Evolutionary conservation across 2,113 vertebrate genomes (phyloP), one percentile per base, ranked within the genome.

Genomic region (Ictalurus punctatus): DNA sequence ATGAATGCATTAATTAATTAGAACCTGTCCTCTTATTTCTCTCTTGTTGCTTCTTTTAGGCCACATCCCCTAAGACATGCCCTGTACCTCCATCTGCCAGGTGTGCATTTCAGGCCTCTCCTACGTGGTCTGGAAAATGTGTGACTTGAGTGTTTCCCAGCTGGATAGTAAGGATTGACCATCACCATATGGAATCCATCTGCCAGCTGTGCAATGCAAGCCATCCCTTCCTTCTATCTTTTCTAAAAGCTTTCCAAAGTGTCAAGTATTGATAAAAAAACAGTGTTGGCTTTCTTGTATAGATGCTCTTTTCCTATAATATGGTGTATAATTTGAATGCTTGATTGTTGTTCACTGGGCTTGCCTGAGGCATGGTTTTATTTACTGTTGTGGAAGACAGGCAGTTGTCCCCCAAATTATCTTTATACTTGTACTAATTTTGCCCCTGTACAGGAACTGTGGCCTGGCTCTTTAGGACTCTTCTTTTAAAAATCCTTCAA

Each of bases 81-180:
- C 78, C 59, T 65, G 87, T 89, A 52, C 23, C 86, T 74, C 71
- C 67, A 37, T 85, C 59, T 78, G 85, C 84, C 88, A 85, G 85
- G 82, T 86, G 86, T 76, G 54, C 71, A 78, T 63, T 89, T 78
- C 54, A 40, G 58, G 17, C 6, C n/a, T 6, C n/a, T 59, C 52
- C 30, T 44, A 27, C 12, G 7, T 40, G 23, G 19, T 23, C 21
- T 40, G 21, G 1, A 12, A 25, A 27, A 6, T 44, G 34, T 83
- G 58, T 40, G 21, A 83, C 54, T 6, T 59, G 30, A 59, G 54
- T 4, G 37, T 27, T 84, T 65, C 37, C 82, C 65, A 65, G 59
- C 23, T 44, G 37, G 17, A 37, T 59, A 10, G 30, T 19, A 34
- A 48, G 61, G 19, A 13, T 34, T 37, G 21, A 59, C 8, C 76